Percentiles rank a stretch among this genome's conserved stretches.
Conservation (phyloP, 1,140 invertebrate genomes). For the Lucilia sericata region DNA sequence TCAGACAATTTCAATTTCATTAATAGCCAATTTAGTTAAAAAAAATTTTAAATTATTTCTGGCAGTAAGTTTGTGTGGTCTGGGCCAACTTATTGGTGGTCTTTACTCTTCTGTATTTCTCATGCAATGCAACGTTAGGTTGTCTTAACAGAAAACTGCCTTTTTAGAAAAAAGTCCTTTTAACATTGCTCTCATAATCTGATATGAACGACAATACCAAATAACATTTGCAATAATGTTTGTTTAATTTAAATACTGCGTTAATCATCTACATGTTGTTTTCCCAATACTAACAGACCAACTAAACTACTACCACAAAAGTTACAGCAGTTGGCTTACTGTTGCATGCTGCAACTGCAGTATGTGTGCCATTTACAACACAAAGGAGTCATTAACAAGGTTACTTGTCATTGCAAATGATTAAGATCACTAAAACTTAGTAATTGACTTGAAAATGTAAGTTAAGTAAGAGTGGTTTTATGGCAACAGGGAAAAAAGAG, state of each 20-base stretch:
- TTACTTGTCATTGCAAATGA: constrained; percentile 37
- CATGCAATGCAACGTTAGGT: neutral
- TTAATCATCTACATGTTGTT: constrained; percentile 31
- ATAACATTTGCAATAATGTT: constrained; percentile 28
- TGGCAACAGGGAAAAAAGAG: neutral
- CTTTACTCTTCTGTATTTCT: neutral
- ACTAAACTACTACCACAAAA: neutral
- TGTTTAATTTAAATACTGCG: constrained; percentile 32
- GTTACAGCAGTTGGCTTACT: neutral
- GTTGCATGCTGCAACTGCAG: neutral
- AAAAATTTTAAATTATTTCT: neutral
- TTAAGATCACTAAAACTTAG: constrained; percentile 34
- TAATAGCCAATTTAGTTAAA: neutral
- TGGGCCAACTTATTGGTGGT: neutral
- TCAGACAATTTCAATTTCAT: neutral
- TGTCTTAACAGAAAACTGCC: no score
- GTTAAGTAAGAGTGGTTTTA: neutral
- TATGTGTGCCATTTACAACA: constrained; percentile 32
- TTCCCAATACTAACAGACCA: constrained; percentile 8
- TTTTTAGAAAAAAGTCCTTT: neutral
- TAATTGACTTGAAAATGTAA: constrained; percentile 23
- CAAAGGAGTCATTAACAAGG: constrained; percentile 40
- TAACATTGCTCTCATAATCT: constrained; percentile 39
- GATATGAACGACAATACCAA: constrained; percentile 2
- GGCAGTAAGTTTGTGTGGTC: neutral